Evolutionary conservation across 2,113 vertebrate species (phyloP).

Genomic region (Paramormyrops kingsleyae): DNA sequence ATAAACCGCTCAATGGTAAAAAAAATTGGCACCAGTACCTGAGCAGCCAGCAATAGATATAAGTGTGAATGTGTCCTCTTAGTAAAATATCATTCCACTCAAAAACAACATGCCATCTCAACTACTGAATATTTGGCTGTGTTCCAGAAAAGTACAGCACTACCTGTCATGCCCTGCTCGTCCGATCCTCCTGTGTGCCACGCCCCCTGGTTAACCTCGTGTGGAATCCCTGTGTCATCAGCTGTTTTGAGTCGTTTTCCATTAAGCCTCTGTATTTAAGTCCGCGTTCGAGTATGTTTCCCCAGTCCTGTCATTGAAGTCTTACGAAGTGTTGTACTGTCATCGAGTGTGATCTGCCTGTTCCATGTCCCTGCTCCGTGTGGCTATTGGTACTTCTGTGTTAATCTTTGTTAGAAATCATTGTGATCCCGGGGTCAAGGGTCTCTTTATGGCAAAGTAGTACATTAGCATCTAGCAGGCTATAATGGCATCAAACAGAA

Average conservation of each 20-base stretch:
- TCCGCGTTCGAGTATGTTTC: too few relatives aligned
- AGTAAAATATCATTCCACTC: not conserved
- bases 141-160: not conserved
- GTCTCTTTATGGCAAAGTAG: not conserved
- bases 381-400: not conserved
- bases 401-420: not conserved
- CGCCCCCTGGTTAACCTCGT: too few relatives aligned
- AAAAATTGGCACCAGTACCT: not conserved
- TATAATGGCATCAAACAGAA: not conserved
- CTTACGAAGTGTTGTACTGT: too few relatives aligned
- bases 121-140: not conserved
- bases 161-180: not conserved
- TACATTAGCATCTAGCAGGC: not conserved
- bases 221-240: too few relatives aligned
- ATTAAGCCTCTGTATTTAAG: too few relatives aligned
- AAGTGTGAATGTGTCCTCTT: not conserved
- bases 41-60: not conserved
- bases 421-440: not conserved
- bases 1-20: not conserved
- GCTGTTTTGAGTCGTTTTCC: too few relatives aligned
- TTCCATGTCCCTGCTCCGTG: too few relatives aligned
- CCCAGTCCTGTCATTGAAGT: too few relatives aligned
- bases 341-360: too few relatives aligned
- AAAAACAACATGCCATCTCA: not conserved
- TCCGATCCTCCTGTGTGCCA: too few relatives aligned